A percentile compares a stretch with the other conserved stretches of the same genome.
These are phyloP conservation scores for Timema podura DNA, from an alignment of 2,888 invertebrate genomes.

Conservation along the genomic window DNA sequence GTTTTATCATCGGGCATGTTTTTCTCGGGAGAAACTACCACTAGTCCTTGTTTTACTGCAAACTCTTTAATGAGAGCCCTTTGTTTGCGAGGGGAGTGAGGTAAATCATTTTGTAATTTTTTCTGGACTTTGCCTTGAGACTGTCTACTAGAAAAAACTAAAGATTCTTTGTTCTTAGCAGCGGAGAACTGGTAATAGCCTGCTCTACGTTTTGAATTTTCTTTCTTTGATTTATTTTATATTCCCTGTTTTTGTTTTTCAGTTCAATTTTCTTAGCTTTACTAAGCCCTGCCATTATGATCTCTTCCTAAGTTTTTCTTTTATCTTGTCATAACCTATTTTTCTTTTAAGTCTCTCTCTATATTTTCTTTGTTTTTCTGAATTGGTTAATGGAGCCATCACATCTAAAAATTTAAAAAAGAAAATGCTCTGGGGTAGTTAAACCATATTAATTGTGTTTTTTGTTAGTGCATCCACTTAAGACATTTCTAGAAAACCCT, in stretches of 20 bases:
- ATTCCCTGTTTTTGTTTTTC: background rate
- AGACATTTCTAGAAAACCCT: too few species aligned
- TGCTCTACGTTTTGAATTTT: background rate
- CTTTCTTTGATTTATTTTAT: conserved; percentile 7
- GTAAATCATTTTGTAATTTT: background rate
- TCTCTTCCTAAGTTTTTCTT: background rate
- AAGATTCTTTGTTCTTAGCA: too few species aligned
- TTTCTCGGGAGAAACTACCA: background rate
- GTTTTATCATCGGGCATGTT: background rate
- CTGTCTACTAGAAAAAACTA: background rate
- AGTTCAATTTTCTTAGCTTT: background rate
- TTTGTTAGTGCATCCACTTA: too few species aligned
- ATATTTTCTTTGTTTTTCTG: conserved; percentile 8
- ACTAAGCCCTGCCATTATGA: background rate
- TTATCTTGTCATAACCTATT: background rate
- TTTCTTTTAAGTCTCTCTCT: conserved; percentile 4
- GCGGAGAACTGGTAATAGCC: too few species aligned
- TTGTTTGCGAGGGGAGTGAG: background rate
- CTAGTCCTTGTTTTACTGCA: background rate
- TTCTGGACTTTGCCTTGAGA: background rate
- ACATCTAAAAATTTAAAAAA: too few species aligned
- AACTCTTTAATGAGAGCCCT: background rate
- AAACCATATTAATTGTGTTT: too few species aligned
- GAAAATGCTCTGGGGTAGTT: too few species aligned
- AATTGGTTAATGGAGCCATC: background rate